phyloP scores from a whole-genome alignment of 2,113 vertebrate genomes.

The Xyrauchen texanus region DNA sequence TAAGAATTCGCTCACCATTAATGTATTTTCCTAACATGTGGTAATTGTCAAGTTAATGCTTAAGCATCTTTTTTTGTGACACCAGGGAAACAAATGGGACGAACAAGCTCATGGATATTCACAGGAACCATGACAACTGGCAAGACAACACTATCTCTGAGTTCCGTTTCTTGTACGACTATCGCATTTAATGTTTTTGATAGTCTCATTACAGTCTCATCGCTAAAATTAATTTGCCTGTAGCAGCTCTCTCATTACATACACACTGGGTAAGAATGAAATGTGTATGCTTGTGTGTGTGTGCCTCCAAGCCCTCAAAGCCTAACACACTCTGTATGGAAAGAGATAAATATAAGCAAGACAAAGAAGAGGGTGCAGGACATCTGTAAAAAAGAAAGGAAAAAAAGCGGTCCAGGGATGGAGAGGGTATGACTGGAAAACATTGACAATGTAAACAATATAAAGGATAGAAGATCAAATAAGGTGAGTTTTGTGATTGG shows the following conservation, averaged over 20 bases:
- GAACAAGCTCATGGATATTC: constrained; percentile 61
- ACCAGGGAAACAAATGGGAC: constrained; percentile 51
- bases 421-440: constrained; percentile 30
- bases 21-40: constrained; percentile 49
- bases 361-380: constrained; percentile 26
- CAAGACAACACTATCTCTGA: constrained; percentile 49
- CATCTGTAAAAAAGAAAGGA: constrained; percentile 42
- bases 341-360: constrained; percentile 49
- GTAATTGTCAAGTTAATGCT: constrained; percentile 57
- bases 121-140: constrained; percentile 46
- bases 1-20: constrained; percentile 43
- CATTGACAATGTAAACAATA: background rate
- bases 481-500: constrained; percentile 46
- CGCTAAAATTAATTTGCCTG: constrained; percentile 53
- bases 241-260: constrained; percentile 53
- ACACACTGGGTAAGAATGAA: constrained; percentile 48
- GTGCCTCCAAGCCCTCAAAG: constrained; percentile 41
- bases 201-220: constrained; percentile 56
- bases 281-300: constrained; percentile 15
- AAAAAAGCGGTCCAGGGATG: constrained; percentile 31
- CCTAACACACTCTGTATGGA: constrained; percentile 43
- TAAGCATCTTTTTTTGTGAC: constrained; percentile 1
- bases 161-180: constrained; percentile 19
- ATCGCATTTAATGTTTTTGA: constrained; percentile 53
- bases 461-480: constrained; percentile 18